Evolutionary conservation across 1,140 invertebrate species (phyloP).

Genomic region (Laupala kohalensis): DNA sequence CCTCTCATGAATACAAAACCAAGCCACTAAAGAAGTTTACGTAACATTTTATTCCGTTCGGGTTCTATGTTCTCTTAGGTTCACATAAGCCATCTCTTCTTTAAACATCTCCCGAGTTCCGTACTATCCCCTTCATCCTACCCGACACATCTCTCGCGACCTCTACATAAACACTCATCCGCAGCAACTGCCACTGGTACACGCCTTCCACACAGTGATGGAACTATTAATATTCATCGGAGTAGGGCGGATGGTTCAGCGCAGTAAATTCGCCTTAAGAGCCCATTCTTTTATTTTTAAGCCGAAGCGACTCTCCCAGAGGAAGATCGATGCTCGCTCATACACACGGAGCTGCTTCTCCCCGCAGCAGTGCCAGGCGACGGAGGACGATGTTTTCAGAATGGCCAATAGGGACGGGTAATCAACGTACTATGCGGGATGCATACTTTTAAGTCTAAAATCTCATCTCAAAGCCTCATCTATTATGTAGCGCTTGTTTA

Average conservation of each 20-base stretch:
- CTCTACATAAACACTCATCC: too few relatives aligned
- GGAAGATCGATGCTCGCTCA: neutral
- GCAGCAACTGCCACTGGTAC: too few relatives aligned
- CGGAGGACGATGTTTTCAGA: neutral
- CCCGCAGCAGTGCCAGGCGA: too few relatives aligned
- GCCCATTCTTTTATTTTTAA: neutral
- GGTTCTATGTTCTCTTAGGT: too few relatives aligned
- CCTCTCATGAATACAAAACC: too few relatives aligned
- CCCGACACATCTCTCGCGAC: too few relatives aligned
- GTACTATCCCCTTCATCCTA: too few relatives aligned
- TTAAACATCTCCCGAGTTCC: too few relatives aligned
- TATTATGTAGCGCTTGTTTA: neutral
- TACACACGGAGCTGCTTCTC: neutral
- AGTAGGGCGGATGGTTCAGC: conserved; percentile 1
- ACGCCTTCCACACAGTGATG: too few relatives aligned
- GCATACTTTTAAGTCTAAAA: neutral
- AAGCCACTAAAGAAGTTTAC: too few relatives aligned
- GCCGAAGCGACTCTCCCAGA: neutral
- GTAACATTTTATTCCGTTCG: too few relatives aligned
- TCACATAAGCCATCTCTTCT: too few relatives aligned
- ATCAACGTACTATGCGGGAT: neutral
- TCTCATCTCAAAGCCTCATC: neutral
- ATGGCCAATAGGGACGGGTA: neutral
- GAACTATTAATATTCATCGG: neutral
- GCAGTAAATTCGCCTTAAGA: neutral